Percentiles rank a stretch among this genome's conserved stretches.
Conservation (phyloP, 2,113 vertebrate species). For the Corvus cornix region DNA sequence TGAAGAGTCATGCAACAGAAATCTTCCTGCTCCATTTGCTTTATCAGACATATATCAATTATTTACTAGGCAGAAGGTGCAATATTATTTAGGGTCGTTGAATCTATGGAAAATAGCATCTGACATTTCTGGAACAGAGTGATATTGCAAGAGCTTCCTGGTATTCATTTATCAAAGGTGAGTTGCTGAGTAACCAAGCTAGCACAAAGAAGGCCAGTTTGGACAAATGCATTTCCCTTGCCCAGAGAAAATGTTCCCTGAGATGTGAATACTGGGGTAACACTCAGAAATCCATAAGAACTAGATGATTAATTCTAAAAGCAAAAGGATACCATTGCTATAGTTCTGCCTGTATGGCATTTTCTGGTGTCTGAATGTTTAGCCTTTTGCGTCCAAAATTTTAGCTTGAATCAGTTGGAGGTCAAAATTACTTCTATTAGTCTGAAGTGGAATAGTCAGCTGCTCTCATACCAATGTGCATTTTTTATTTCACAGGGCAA, state of each 20-base stretch:
- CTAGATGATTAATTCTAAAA: not conserved
- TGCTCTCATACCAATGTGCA: not conserved
- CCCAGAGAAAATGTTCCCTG: not conserved
- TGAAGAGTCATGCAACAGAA: not conserved
- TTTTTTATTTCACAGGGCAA: not conserved
- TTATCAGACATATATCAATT: constrained; percentile 28
- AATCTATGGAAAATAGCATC: not conserved
- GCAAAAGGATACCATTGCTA: not conserved
- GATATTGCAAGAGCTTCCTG: not conserved
- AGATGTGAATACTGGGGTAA: not conserved
- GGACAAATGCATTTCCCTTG: not conserved
- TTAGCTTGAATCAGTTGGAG: not conserved
- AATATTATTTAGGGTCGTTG: not conserved
- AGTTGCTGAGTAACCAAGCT: not conserved
- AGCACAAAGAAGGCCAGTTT: not conserved
- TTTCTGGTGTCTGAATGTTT: not conserved
- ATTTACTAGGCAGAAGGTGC: constrained; percentile 19
- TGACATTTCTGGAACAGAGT: constrained; percentile 31
- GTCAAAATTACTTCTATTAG: not conserved
- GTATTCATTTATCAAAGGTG: constrained; percentile 8
- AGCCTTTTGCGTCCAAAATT: not conserved
- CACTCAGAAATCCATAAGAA: not conserved
- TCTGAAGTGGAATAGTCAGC: not conserved
- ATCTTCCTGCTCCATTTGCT: not conserved
- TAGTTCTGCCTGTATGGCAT: not conserved